Base-by-base conservation (phyloP, 1,140 invertebrate species). In the Cydia pomonella region DNA sequence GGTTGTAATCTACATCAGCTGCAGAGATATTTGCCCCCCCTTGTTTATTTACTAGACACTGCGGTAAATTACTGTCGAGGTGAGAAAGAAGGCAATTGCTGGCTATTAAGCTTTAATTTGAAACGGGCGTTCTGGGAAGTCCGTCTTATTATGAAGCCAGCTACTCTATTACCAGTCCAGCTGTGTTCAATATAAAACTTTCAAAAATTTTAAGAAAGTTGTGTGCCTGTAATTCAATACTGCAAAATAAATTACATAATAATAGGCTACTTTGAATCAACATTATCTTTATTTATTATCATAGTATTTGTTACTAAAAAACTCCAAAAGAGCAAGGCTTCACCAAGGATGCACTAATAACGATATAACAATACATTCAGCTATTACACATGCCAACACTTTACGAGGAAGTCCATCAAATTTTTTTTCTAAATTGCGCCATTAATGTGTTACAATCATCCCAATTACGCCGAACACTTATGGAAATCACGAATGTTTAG, bases 341-440 rank as follows among this genome's bases (percentile, higher is more conserved):
- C n/a, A 18, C 18, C 50, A 59, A 59, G 53, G 53, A 23, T 59
- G 21, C 18, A 23, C 53, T 59, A 59, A 59, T 59, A 59, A 59
- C 21, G 21, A 59, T 59, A 59, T 59, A 59, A 59, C 53, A 59
- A 59, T 59, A 23, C 53, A n/a, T 10, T 21, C 53, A 21, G 18
- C 53, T 23, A 59, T 59, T 23, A 59, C 53, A 59, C 53, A 59
- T 59, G 53, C 53, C 23, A 59, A 59, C 53, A 59, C 50, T 47
- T 16, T 47, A 53, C 53, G 53, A 59, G 53, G 53, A 59, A 59
- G 21, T 59, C 21, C 4, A 59, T 59, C 53, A 59, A 59, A 7
- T 59, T 59, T 18, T 18, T 59, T 59, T 21, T 59, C 5, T 47
- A 53, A 59, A 59, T 59, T 59, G 53, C 53, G 3, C 47, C 5